Conservation (phyloP, 1,140 invertebrate genomes). For the Leguminivora glycinivorella region DNA sequence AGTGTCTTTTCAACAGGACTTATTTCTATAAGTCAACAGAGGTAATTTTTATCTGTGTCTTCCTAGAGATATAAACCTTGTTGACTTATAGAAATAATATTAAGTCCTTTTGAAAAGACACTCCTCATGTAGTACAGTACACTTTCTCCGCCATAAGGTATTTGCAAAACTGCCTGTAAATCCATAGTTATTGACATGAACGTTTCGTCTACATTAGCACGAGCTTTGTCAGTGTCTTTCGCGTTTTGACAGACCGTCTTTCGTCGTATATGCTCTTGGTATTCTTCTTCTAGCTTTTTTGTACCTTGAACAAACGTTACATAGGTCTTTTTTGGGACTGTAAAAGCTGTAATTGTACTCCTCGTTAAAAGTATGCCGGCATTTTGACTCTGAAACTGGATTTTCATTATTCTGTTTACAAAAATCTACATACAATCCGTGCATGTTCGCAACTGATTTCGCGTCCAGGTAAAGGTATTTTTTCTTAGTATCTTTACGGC, state of each 20-base stretch:
- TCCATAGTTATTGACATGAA: constrained; percentile 32
- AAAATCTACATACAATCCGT: constrained; percentile 22
- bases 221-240: constrained; percentile 30
- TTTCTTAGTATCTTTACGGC: constrained; percentile 27
- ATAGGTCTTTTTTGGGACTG: constrained; percentile 38
- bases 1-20: too few species aligned
- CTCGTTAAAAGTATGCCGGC: constrained; percentile 33
- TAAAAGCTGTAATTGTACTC: constrained; percentile 36
- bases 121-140: too few species aligned
- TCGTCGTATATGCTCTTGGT: constrained; percentile 28
- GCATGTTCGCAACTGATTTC: constrained; percentile 31
- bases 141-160: too few species aligned
- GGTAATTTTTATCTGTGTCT: too few species aligned
- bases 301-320: constrained; percentile 29
- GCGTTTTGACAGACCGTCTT: constrained; percentile 23
- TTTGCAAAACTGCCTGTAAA: constrained; percentile 34
- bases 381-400: constrained; percentile 25
- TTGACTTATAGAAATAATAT: too few species aligned
- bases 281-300: constrained; percentile 25
- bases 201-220: constrained; percentile 26
- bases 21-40: too few species aligned
- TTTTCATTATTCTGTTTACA: constrained; percentile 26
- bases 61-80: too few species aligned
- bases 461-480: constrained; percentile 24
- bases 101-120: too few species aligned